Percentiles rank a stretch among this genome's conserved stretches.
These are phyloP conservation scores for Ornithorhynchus anatinus DNA, from an alignment of 2,113 vertebrate genomes.

Conservation along the genomic window DNA sequence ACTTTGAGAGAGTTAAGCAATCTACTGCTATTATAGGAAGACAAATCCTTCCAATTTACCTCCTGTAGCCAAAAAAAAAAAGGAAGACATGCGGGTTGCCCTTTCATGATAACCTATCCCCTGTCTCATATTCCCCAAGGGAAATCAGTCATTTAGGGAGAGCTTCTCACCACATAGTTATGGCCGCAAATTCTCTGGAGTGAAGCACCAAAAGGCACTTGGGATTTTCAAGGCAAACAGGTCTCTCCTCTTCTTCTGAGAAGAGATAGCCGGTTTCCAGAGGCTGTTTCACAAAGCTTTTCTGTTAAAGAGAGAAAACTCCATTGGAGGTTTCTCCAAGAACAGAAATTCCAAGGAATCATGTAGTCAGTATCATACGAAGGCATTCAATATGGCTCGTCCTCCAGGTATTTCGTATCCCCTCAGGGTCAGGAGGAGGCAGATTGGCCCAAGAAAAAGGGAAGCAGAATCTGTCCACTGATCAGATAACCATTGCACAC, in stretches of 20 bases:
- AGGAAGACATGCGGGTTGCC: too few species aligned
- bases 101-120: not conserved
- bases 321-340: not conserved
- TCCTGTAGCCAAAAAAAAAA: not conserved
- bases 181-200: not conserved
- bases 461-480: not conserved
- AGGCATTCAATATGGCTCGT: conserved; percentile 1
- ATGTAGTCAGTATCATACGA: not conserved
- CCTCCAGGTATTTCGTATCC: not conserved
- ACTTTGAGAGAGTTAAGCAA: not conserved
- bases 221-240: conserved; percentile 18
- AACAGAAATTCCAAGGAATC: conserved; percentile 14
- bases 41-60: not conserved
- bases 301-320: conserved; percentile 12
- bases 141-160: not conserved
- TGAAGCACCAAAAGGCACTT: not conserved
- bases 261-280: conserved; percentile 10
- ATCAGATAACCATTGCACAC: not conserved
- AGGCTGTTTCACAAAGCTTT: conserved; percentile 20
- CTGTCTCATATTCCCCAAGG: not conserved
- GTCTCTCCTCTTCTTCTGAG: not conserved
- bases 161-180: not conserved
- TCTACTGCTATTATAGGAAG: not conserved
- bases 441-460: conserved; percentile 12
- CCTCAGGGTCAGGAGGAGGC: not conserved